A percentile compares a stretch with the other conserved stretches of the same genome.
These are phyloP conservation scores for Oasisia sp. DNA, from an alignment of 2,888 invertebrate species.

Conservation along the genomic window DNA sequence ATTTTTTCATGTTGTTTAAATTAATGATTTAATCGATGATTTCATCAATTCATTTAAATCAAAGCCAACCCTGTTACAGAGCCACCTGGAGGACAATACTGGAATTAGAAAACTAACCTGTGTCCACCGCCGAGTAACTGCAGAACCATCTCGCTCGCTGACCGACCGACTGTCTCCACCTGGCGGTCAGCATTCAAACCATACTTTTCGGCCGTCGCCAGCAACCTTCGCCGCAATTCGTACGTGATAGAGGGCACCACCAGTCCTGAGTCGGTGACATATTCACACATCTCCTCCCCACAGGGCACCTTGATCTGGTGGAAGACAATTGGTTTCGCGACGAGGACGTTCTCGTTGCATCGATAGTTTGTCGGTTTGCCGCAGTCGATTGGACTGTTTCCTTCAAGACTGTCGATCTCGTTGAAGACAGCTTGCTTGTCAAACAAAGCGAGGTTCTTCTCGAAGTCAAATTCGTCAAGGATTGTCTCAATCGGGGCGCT, in stretches of 20 bases:
- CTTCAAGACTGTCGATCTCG: slow-evolving; percentile 71
- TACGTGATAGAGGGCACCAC: slow-evolving; percentile 80
- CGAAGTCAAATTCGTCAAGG: slow-evolving; percentile 88
- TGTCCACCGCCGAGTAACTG: slow-evolving; percentile 86
- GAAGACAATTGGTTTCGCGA: slow-evolving; percentile 73
- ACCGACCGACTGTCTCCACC: slow-evolving; percentile 83
- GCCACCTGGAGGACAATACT: neutral
- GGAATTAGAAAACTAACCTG: slow-evolving; percentile 57
- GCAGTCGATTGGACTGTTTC: neutral
- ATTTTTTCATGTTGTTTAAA: too few species aligned
- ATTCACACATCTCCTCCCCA: slow-evolving; percentile 71
- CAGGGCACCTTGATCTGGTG: slow-evolving; percentile 80
- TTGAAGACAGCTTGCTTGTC: slow-evolving; percentile 85
- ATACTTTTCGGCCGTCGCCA: slow-evolving; percentile 75
- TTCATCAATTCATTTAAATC: too few species aligned
- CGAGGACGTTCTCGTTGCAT: slow-evolving; percentile 87
- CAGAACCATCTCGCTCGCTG: slow-evolving; percentile 84
- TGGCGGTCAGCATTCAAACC: slow-evolving; percentile 77
- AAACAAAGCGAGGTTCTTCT: slow-evolving; percentile 90
- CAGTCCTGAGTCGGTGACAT: slow-evolving; percentile 77
- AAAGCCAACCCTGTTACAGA: too few species aligned
- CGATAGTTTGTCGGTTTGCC: slow-evolving; percentile 71
- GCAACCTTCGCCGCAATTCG: slow-evolving; percentile 76
- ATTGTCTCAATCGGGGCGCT: slow-evolving; percentile 77
- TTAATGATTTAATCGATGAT: too few species aligned